These are phyloP conservation scores for Nipponia nippon DNA, from an alignment of 2,113 vertebrate genomes.

Conservation along the genomic window DNA sequence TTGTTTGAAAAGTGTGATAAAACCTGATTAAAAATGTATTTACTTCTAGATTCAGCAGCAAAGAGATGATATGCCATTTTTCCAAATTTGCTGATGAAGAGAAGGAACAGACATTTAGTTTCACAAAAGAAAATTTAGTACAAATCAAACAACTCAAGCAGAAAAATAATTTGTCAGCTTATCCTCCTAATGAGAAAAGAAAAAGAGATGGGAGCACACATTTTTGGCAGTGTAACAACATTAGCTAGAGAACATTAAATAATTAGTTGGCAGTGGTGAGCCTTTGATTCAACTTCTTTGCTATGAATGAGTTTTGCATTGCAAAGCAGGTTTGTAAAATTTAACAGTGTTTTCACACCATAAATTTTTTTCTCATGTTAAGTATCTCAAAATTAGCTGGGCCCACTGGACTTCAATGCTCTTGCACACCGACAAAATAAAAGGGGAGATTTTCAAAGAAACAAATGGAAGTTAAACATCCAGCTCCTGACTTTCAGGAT, in stretches of 20 bases:
- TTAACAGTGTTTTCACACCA: background rate
- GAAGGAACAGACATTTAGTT: background rate
- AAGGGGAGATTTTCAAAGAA: background rate
- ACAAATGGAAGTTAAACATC: background rate
- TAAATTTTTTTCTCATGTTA: background rate
- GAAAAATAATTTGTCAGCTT: conserved; percentile 34
- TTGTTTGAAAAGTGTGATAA: background rate
- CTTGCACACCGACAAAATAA: background rate
- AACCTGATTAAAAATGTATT: background rate
- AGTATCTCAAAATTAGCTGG: background rate
- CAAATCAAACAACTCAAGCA: conserved; percentile 35
- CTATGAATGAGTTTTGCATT: conserved; percentile 22
- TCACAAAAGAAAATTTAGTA: background rate
- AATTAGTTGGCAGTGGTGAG: background rate
- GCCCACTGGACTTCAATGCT: background rate
- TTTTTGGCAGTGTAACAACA: background rate
- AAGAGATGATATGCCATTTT: background rate
- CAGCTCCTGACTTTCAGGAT: background rate
- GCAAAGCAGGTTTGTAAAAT: conserved; percentile 21
- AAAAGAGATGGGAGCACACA: background rate
- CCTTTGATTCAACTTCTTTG: background rate
- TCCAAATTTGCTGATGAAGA: background rate
- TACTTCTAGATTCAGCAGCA: background rate
- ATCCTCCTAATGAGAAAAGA: background rate
- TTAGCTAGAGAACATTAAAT: conserved; percentile 32